phyloP scores from a whole-genome alignment of 2,888 invertebrate genomes.

The Lampropteryx suffumata region DNA sequence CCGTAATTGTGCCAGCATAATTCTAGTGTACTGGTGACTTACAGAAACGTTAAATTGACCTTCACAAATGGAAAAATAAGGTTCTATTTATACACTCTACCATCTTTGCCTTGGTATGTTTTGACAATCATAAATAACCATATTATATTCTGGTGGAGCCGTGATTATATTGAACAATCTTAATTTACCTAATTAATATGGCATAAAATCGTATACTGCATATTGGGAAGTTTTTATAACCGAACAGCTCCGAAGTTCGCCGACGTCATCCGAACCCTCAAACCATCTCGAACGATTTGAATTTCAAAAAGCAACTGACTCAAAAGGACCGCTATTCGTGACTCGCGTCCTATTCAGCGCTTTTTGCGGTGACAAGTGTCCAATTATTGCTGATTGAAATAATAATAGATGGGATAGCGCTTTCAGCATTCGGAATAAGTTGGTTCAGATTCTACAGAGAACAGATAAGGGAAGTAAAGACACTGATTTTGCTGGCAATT shows the following conservation, averaged over 20 bases:
- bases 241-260: slow-evolving; percentile 16
- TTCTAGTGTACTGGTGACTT: too few species aligned
- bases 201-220: too few species aligned
- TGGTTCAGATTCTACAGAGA: slow-evolving; percentile 27
- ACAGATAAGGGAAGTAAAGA: slow-evolving; percentile 23
- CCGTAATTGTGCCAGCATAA: too few species aligned
- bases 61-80: too few species aligned
- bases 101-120: too few species aligned
- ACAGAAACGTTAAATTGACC: too few species aligned
- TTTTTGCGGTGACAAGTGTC: slow-evolving; percentile 73
- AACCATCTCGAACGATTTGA: slow-evolving; percentile 48
- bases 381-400: slow-evolving; percentile 77
- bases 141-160: too few species aligned
- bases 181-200: too few species aligned
- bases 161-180: too few species aligned
- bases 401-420: slow-evolving; percentile 67
- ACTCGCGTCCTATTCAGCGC: slow-evolving; percentile 51
- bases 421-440: slow-evolving; percentile 63
- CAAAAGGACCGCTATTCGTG: slow-evolving; percentile 59
- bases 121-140: too few species aligned
- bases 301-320: slow-evolving; percentile 55
- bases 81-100: too few species aligned
- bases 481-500: too few species aligned
- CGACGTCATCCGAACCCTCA: slow-evolving; percentile 37
- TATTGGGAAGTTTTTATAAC: neutral